Conservation (phyloP, 2,888 invertebrate genomes). For the Isoperla grammatica region DNA sequence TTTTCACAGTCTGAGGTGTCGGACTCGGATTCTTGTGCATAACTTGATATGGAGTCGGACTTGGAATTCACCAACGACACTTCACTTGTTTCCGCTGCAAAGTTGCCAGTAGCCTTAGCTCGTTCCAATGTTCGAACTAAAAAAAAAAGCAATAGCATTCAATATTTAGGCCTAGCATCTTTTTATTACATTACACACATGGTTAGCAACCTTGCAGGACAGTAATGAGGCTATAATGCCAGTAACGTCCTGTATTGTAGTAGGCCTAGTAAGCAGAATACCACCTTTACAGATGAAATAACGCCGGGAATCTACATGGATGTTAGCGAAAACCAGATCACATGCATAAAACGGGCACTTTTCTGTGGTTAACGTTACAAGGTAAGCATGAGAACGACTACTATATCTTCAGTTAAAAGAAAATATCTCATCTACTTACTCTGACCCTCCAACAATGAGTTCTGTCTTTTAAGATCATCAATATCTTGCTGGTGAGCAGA, state of each 20-base stretch:
- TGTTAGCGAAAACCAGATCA: no score
- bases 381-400: no score
- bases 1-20: slow-evolving; percentile 51
- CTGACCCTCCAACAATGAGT: slow-evolving; percentile 81
- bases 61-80: slow-evolving; percentile 39
- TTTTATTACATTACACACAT: slow-evolving; percentile 21
- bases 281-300: no score
- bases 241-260: no score
- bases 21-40: slow-evolving; percentile 51
- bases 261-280: no score
- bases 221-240: no score
- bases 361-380: no score
- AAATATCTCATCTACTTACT: slow-evolving; percentile 58
- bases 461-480: slow-evolving; percentile 88
- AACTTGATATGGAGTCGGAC: slow-evolving; percentile 45
- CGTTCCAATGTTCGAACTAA: slow-evolving; percentile 75
- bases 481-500: slow-evolving; percentile 91
- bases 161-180: no score
- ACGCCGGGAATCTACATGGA: no score
- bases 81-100: slow-evolving; percentile 52
- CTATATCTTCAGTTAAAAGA: no score
- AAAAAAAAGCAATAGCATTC: slow-evolving; percentile 42
- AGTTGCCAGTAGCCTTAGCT: slow-evolving; percentile 71
- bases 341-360: no score
- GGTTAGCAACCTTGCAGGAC: no score